These are phyloP conservation scores for Cremastinae sp. DNA, from an alignment of 2,888 invertebrate genomes.

Conservation along the genomic window DNA sequence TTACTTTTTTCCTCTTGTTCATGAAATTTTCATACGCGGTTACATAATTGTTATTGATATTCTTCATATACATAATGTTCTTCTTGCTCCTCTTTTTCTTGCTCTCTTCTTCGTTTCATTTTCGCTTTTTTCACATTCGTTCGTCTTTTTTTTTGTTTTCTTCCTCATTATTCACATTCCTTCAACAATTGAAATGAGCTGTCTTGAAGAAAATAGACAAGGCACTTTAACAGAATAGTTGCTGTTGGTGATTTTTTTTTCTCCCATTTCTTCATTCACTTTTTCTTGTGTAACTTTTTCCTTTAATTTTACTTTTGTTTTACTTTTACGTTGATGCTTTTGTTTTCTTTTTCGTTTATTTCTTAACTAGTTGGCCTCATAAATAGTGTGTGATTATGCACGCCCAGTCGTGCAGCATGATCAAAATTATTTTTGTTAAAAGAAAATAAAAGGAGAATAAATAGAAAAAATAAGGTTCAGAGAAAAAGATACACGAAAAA, in stretches of 20 bases:
- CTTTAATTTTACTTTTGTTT: conserved; percentile 14
- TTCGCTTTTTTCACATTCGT: conserved; percentile 51
- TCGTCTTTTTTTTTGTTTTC: conserved; percentile 28
- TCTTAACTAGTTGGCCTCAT: conserved; percentile 78
- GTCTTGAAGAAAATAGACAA: conserved; percentile 80
- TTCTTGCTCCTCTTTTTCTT: conserved; percentile 67
- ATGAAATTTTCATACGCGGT: conserved; percentile 54
- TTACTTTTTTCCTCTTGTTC: conserved; percentile 45
- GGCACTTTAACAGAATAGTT: conserved; percentile 79
- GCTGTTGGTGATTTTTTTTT: conserved; percentile 58
- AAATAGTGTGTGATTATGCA: conserved; percentile 63
- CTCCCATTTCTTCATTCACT: conserved; percentile 59
- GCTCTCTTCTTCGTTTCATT: conserved; percentile 63
- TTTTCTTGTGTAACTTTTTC: conserved; percentile 20
- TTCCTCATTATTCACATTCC: conserved; percentile 77
- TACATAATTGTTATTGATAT: conserved; percentile 56
- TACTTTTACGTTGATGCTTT: conserved; percentile 47
- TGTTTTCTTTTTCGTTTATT: conserved; percentile 53
- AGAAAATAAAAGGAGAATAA: conserved; percentile 57
- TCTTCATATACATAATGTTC: conserved; percentile 68
- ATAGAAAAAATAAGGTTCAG: conserved; percentile 41
- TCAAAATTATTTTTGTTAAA: conserved; percentile 54
- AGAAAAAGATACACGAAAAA: conserved; percentile 57
- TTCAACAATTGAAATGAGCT: conserved; percentile 80
- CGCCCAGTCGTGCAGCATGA: conserved; percentile 61